Base-by-base conservation (phyloP, 2,113 vertebrate species). In the Arvicanthis niloticus region DNA sequence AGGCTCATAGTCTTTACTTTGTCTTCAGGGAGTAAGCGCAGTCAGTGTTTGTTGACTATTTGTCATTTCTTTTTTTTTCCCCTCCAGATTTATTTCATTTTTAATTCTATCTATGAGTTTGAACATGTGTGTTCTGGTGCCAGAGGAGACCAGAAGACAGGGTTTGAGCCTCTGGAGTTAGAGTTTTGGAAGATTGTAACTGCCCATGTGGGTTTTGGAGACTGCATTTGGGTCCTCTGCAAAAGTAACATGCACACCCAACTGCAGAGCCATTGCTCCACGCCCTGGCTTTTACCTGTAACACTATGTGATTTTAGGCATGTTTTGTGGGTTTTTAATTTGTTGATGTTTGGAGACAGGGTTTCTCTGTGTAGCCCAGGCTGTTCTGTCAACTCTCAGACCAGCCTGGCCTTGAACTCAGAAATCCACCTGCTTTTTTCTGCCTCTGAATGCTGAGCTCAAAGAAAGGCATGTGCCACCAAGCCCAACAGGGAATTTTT, bases 1-100 rank as follows among this genome's bases (percentile, higher is more conserved):
- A 93, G 48, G 45, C 62, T 82, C 40, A 42, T 68, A 65, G 62
- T 88, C 70, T 93, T 88, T 85, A 94, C 86, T 95, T 93, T 89
- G 88, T 93, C n/a, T 13, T 60, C 73, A 78, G 68, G 62, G 56
- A 65, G 24, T 73, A 89, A 70, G 17, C 85, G 19, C 0, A 0
- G 0, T 16, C 62, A 89, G 77, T 40, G 95, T 96, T 89, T n/a
- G 67, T 81, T 76, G 72, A 97, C 40, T 24, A 45, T 56, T 85
- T 40, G 78, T 88, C 34, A 60, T 88, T 89, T 95, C 89, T 94
- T 86, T 37, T 86, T 37, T 56, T 1, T 24, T 4, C 31, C 67
- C 4, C 7, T 16, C 10, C 7, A 80, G 21, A 60, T 60, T 60
- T 60, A 60, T 60, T 60, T 60, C 2, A 58, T 62, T 62, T 62